Base-by-base conservation (phyloP, 1,140 invertebrate species). In the Galleria mellonella region DNA sequence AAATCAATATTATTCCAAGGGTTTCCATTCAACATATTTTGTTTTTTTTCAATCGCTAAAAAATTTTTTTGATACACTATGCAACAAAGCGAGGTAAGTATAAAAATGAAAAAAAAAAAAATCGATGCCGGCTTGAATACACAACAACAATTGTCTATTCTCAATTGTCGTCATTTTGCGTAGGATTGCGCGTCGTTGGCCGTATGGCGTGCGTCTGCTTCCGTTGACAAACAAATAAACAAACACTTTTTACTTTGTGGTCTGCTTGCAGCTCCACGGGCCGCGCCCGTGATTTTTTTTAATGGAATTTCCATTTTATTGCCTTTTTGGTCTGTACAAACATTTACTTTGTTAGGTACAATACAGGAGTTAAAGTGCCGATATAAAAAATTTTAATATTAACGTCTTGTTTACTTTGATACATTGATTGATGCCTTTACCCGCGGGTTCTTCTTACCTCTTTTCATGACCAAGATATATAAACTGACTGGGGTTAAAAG, bases 81-180 rank as follows among this genome's bases (percentile, higher is more conserved):
- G 9, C 4, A 17, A 37, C 35, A 37, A 37, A 23, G 35, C 33
- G 13, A 37, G 14, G 35, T 37, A 37, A 37, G 15, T 37, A 3
- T 15, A 37, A 37, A 37, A 37, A 37, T 6, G 32, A 9, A 17
- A 37, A 40, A 46, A 28, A 53, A 68, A 67, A 43, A 60, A 56
- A 48, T n/a, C 37, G 39, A 57, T 54, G 39, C 45, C 57, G 23
- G 52, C 47, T 55, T 55, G 42, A 49, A 61, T 56, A 70, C 67
- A 75, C 74, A 74, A 77, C 64, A 77, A 81, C 74, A 82, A 74
- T 74, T 74, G 72, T 76, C 60, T 61, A 57, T 42, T 57, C 51
- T 12, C 32, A 36, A 61, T 68, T 64, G 59, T 78, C 59, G 67
- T 82, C 62, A 77, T 81, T 81, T 77, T 82, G 71, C 71, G 68